Percentiles rank a stretch among this genome's conserved stretches.
Conservation (phyloP, 2,797 vertebrate genomes). For the Lutjanus campechanus region DNA sequence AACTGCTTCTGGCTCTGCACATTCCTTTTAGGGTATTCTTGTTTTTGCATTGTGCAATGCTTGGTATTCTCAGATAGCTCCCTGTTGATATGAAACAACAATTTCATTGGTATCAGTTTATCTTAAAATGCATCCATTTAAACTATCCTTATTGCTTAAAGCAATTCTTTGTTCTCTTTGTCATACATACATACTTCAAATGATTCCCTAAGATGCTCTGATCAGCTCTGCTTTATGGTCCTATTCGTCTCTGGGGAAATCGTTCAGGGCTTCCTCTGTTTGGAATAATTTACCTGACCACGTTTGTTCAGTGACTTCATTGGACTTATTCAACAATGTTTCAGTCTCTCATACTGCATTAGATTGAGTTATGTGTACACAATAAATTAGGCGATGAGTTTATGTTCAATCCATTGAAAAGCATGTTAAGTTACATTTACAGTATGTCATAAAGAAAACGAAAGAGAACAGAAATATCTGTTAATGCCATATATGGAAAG, state of each 20-base stretch:
- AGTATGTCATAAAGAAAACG: too few relatives aligned
- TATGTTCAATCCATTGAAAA: too few relatives aligned
- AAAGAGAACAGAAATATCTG: too few relatives aligned
- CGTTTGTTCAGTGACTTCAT: not conserved
- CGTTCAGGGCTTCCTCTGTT: too few relatives aligned
- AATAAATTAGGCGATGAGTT: too few relatives aligned
- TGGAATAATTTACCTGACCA: not conserved
- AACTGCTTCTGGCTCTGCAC: not conserved
- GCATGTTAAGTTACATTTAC: too few relatives aligned
- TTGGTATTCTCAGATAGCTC: not conserved
- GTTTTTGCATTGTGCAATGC: not conserved
- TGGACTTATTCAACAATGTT: too few relatives aligned
- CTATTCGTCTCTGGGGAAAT: not conserved
- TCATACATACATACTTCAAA: not conserved
- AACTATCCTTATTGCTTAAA: not conserved
- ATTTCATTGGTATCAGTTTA: not conserved
- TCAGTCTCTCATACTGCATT: not conserved
- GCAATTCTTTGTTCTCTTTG: not conserved
- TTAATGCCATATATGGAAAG: too few relatives aligned
- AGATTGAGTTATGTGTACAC: too few relatives aligned
- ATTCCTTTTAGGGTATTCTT: not conserved
- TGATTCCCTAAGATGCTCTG: not conserved
- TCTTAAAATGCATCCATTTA: not conserved
- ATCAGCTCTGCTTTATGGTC: not conserved
- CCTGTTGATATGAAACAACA: not conserved